These are phyloP conservation scores for Potamilus streckersoni DNA, from an alignment of 1,140 invertebrate species.

Conservation along the genomic window DNA sequence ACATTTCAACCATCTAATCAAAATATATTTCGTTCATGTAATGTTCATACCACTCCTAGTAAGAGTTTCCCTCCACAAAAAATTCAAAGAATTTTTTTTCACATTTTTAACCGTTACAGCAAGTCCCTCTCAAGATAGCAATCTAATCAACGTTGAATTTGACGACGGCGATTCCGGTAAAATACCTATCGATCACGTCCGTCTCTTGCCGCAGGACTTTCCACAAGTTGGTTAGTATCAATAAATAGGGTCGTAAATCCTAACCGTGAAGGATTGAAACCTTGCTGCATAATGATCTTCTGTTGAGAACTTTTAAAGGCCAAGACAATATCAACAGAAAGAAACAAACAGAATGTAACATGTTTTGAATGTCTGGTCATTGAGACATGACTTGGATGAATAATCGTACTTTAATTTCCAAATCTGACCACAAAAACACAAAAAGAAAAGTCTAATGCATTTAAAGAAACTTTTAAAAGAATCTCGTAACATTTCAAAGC, in stretches of 20 bases:
- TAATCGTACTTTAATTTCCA: neutral
- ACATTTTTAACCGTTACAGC: conserved; percentile 34
- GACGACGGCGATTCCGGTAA: conserved; percentile 95
- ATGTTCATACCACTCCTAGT: too few species aligned
- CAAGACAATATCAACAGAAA: neutral
- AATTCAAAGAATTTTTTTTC: neutral
- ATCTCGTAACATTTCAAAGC: too few species aligned
- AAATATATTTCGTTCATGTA: too few species aligned
- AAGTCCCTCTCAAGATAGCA: conserved; percentile 52
- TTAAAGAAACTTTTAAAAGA: too few species aligned
- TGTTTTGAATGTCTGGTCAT: neutral
- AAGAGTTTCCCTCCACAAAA: too few species aligned
- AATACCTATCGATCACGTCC: conserved; percentile 89
- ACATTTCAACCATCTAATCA: too few species aligned
- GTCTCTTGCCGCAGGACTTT: conserved; percentile 90
- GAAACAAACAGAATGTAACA: neutral
- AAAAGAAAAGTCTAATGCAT: too few species aligned
- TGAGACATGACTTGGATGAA: neutral
- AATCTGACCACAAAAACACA: too few species aligned
- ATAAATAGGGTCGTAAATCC: neutral
- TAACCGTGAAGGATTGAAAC: neutral
- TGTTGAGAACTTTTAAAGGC: neutral
- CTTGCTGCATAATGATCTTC: neutral
- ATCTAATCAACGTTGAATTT: conserved; percentile 89
- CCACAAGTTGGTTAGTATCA: conserved; percentile 70